phyloP scores from a whole-genome alignment of 2,888 invertebrate genomes.

The Acrocyrtus sp. region DNA sequence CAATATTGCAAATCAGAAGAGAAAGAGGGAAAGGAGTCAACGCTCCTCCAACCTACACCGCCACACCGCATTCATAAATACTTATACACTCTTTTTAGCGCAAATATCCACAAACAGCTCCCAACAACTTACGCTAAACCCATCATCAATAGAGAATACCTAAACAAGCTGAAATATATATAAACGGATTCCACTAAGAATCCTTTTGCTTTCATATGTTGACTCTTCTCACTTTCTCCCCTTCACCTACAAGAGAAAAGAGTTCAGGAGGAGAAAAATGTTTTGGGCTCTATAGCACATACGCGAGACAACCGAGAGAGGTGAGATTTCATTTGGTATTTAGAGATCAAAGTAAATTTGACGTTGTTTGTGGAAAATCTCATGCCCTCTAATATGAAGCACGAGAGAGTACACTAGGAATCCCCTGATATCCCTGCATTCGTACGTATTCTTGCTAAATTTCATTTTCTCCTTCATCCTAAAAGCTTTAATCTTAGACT shows the following conservation, averaged over 20 bases:
- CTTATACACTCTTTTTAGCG: no score
- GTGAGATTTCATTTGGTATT: conserved; percentile 48
- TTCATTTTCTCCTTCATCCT: no score
- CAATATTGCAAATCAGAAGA: conserved; percentile 45
- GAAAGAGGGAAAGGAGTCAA: no score
- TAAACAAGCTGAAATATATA: conserved; percentile 3
- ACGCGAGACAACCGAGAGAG: conserved; percentile 18
- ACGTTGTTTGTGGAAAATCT: conserved; percentile 49
- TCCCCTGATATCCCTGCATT: no score
- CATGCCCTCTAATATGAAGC: conserved; percentile 26
- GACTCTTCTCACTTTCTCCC: conserved; percentile 25
- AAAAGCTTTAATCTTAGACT: no score
- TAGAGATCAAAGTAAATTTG: conserved; percentile 49
- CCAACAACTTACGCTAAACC: no score
- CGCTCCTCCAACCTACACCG: background rate
- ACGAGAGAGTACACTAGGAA: no score
- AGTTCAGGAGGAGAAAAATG: background rate
- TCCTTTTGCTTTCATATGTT: no score
- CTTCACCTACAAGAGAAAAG: background rate
- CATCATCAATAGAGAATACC: no score
- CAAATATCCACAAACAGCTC: no score
- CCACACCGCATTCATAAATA: no score
- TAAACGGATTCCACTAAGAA: conserved; percentile 4
- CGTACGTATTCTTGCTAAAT: no score
- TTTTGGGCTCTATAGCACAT: background rate